These are phyloP conservation scores for Pseudonaja textilis DNA, from an alignment of 2,113 vertebrate genomes.

Conservation along the genomic window DNA sequence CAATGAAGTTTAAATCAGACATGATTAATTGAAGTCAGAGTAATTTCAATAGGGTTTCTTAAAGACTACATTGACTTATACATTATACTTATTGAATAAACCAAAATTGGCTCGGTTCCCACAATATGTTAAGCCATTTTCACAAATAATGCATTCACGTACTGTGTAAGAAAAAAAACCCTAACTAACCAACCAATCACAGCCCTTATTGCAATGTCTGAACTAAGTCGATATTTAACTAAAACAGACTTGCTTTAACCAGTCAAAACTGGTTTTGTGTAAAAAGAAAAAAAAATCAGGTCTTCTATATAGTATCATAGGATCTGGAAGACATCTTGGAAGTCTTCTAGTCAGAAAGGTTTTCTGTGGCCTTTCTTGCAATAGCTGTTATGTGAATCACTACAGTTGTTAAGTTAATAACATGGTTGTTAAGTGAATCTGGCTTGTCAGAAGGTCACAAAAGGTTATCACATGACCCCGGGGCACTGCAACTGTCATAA, in stretches of 20 bases:
- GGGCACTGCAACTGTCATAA: not conserved
- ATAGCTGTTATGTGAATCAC: not conserved
- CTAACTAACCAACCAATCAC: not conserved
- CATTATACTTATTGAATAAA: not conserved
- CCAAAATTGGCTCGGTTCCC: not conserved
- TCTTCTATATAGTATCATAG: not conserved
- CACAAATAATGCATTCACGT: not conserved
- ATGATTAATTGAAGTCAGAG: not conserved
- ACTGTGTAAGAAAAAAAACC: not conserved
- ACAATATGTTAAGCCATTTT: not conserved
- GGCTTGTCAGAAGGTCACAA: not conserved
- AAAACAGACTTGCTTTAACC: not conserved
- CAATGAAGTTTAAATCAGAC: not conserved
- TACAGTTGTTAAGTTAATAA: not conserved
- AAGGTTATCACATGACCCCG: not conserved
- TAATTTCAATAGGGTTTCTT: not conserved
- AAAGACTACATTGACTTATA: not conserved
- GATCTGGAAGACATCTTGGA: too few relatives aligned
- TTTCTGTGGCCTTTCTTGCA: not conserved
- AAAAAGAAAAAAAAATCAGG: not conserved
- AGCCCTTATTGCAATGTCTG: not conserved
- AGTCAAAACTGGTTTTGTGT: not conserved
- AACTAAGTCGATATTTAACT: not conserved
- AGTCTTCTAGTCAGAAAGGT: not conserved
- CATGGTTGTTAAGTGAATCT: not conserved